These are phyloP conservation scores for Emmelina monodactyla DNA, from an alignment of 2,888 invertebrate genomes.

Conservation along the genomic window DNA sequence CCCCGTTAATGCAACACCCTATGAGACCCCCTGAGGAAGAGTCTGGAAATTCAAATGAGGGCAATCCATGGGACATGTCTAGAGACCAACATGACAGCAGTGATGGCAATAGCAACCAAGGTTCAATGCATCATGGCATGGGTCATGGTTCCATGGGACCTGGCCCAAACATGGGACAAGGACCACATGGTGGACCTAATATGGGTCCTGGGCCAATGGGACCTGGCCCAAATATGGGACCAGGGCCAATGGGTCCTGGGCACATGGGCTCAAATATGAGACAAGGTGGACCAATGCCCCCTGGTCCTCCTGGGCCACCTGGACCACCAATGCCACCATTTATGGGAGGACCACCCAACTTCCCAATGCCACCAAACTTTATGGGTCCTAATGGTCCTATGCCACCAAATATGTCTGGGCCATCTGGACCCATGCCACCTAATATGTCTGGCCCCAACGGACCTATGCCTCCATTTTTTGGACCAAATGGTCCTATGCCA, in stretches of 20 bases:
- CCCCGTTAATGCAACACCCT: constrained; percentile 45
- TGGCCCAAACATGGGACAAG: constrained; percentile 20
- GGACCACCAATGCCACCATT: constrained; percentile 24
- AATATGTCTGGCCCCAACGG: constrained; percentile 32
- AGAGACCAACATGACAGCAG: constrained; percentile 27
- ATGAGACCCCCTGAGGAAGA: constrained; percentile 33
- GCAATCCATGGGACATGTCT: constrained; percentile 31
- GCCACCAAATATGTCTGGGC: constrained; percentile 14
- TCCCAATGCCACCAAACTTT: constrained; percentile 45
- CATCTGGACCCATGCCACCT: constrained; percentile 23
- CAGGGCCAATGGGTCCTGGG: constrained; percentile 18
- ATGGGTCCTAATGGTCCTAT: constrained; percentile 45
- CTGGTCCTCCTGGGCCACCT: constrained; percentile 17
- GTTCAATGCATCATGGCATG: constrained; percentile 13
- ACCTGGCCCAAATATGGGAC: constrained; percentile 20
- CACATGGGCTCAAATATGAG: constrained; percentile 22
- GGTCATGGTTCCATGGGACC: constrained; percentile 23
- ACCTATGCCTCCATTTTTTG: constrained; percentile 31
- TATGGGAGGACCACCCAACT: constrained; percentile 46
- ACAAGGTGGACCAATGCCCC: constrained; percentile 14
- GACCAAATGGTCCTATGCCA: constrained; percentile 24
- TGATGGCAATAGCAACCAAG: constrained; percentile 14
- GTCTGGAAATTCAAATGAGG: constrained; percentile 25
- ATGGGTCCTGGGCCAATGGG: constrained; percentile 25
- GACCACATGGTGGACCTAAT: constrained; percentile 9